Evolutionary conservation across 1,140 invertebrate species (phyloP).

Genomic region (Pseudachorutes palmiensis): DNA sequence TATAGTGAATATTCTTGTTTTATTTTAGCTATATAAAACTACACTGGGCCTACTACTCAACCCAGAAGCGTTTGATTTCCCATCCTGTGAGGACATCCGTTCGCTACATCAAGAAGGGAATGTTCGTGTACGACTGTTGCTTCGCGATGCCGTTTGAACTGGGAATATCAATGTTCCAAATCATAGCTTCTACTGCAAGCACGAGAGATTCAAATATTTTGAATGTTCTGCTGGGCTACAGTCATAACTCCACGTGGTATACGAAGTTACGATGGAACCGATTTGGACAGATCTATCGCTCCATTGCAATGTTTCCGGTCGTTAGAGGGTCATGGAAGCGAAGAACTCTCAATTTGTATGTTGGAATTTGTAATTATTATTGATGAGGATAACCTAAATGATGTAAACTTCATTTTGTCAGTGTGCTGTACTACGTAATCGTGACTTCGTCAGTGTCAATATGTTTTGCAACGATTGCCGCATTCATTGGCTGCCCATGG

Average conservation of each 20-base stretch:
- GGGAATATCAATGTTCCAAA: not conserved
- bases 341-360: not conserved
- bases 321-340: not conserved
- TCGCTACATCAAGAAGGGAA: not conserved
- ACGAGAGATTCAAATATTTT: not conserved
- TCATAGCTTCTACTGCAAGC: not conserved
- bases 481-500: not conserved
- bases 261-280: conserved; percentile 6
- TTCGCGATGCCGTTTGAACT: not conserved
- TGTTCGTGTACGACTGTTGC: not conserved
- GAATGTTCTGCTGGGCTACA: not conserved
- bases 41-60: conserved; percentile 19
- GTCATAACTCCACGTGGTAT: not conserved
- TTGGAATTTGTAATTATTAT: conserved; percentile 12
- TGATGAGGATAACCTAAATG: not conserved
- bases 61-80: not conserved
- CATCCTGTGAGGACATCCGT: not conserved
- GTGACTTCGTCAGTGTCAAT: not conserved
- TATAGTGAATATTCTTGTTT: not conserved
- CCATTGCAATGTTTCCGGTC: not conserved
- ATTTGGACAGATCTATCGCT: not conserved
- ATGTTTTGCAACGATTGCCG: not conserved
- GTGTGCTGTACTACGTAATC: not conserved
- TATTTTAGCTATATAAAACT: conserved; percentile 20
- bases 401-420: not conserved